Evolutionary conservation across 2,888 invertebrate genomes (phyloP).

Genomic region (Drosophila mimetica): DNA sequence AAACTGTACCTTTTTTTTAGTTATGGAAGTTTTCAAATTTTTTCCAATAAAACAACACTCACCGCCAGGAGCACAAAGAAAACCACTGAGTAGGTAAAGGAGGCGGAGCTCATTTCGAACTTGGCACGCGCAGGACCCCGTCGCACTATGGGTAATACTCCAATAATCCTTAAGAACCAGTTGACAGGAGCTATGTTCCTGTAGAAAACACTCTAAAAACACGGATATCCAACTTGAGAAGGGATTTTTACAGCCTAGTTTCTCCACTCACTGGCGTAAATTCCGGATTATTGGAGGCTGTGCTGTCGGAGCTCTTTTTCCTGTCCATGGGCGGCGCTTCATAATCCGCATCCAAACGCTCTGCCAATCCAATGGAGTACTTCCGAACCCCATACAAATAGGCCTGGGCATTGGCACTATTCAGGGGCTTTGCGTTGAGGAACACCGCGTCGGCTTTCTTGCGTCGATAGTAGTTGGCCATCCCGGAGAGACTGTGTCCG

Average conservation of each 20-base stretch:
- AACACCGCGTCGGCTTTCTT: constrained; percentile 80
- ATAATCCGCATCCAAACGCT: constrained; percentile 73
- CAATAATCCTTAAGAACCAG: constrained; percentile 86
- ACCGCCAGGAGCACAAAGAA: constrained; percentile 85
- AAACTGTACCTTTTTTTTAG: too few relatives aligned
- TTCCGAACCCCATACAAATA: constrained; percentile 69
- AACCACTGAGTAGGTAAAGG: constrained; percentile 87
- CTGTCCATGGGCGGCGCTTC: constrained; percentile 51
- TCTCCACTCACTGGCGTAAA: constrained; percentile 66
- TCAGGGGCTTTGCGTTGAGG: constrained; percentile 82
- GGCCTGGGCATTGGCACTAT: constrained; percentile 68
- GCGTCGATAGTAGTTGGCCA: constrained; percentile 78
- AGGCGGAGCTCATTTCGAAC: constrained; percentile 85
- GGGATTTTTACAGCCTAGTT: fast-evolving
- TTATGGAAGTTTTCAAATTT: too few relatives aligned
- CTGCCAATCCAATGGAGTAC: constrained; percentile 79
- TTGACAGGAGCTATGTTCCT: constrained; percentile 85
- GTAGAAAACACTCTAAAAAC: constrained; percentile 83
- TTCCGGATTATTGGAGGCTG: constrained; percentile 72
- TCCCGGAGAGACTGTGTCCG: constrained; percentile 63
- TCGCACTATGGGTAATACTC: constrained; percentile 87
- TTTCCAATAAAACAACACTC: constrained; percentile 30
- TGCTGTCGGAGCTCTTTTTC: constrained; percentile 72
- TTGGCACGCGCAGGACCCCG: constrained; percentile 85
- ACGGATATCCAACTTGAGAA: background rate